Conservation (phyloP, 2,113 vertebrate species). For the Pelodiscus sinensis region DNA sequence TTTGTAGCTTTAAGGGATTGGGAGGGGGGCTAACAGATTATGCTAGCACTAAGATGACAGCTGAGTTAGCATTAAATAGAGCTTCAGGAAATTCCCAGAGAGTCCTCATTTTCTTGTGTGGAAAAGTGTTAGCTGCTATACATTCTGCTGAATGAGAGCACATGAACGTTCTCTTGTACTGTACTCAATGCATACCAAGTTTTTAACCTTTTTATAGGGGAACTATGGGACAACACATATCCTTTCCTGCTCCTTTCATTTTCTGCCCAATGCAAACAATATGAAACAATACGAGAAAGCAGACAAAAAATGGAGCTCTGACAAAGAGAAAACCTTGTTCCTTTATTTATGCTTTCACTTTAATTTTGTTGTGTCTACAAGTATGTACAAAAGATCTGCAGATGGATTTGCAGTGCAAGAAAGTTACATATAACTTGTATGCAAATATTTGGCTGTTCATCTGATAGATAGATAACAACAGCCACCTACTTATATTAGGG, state of each 20-base stretch:
- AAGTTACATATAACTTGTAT: neutral
- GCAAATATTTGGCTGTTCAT: neutral
- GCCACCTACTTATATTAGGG: neutral
- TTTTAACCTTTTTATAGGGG: neutral
- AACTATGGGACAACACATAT: neutral
- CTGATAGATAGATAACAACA: neutral
- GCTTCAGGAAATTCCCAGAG: neutral
- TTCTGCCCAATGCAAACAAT: neutral
- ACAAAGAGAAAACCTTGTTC: neutral
- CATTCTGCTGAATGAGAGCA: neutral
- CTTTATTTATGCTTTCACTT: neutral
- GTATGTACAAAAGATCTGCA: neutral
- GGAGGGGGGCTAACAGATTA: neutral
- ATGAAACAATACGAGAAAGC: neutral
- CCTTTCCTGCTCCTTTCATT: neutral
- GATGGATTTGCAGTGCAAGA: neutral
- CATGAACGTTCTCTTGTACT: neutral
- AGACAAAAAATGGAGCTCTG: neutral
- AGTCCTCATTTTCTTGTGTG: neutral
- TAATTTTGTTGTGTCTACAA: neutral
- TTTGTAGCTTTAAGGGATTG: neutral
- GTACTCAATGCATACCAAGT: neutral
- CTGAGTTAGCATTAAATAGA: neutral
- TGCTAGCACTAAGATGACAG: rapidly evolving
- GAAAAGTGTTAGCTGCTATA: neutral